Evolutionary conservation across 2,888 invertebrate genomes (phyloP).

Genomic region (Orthosia gothica): DNA sequence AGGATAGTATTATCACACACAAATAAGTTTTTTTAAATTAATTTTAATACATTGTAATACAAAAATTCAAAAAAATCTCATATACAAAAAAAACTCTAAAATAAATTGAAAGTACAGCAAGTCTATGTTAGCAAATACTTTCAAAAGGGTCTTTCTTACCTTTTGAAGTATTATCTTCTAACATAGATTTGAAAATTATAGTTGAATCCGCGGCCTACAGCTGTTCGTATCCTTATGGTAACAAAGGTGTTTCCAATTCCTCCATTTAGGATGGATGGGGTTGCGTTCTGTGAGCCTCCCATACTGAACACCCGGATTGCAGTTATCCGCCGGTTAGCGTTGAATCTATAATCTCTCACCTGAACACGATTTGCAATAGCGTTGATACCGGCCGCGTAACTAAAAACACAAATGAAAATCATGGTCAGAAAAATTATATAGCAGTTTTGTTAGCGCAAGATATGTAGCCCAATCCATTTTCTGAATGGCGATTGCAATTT

Average conservation of each 20-base stretch:
- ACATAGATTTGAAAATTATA: neutral
- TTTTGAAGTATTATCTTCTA: neutral
- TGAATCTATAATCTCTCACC: neutral
- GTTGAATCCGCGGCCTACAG: constrained; percentile 6
- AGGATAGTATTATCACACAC: no score
- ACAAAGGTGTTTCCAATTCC: constrained; percentile 2
- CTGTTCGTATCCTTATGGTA: constrained; percentile 13
- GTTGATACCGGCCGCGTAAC: neutral
- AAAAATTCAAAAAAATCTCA: no score
- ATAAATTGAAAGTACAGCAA: no score
- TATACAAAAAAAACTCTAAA: no score
- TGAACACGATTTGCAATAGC: neutral
- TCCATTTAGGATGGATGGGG: constrained; percentile 5
- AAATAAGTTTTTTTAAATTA: no score
- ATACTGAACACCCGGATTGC: constrained; percentile 11
- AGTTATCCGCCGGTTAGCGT: constrained; percentile 6
- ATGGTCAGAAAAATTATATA: neutral
- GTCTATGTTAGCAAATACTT: no score
- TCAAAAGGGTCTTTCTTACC: no score
- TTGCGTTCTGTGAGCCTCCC: constrained; percentile 1
- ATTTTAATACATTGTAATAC: no score
- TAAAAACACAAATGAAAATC: neutral
- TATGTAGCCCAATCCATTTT: no score
- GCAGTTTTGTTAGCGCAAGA: no score
- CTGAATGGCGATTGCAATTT: no score